Conservation (phyloP, 1,140 invertebrate genomes). For the Neomicropteryx cornuta region DNA sequence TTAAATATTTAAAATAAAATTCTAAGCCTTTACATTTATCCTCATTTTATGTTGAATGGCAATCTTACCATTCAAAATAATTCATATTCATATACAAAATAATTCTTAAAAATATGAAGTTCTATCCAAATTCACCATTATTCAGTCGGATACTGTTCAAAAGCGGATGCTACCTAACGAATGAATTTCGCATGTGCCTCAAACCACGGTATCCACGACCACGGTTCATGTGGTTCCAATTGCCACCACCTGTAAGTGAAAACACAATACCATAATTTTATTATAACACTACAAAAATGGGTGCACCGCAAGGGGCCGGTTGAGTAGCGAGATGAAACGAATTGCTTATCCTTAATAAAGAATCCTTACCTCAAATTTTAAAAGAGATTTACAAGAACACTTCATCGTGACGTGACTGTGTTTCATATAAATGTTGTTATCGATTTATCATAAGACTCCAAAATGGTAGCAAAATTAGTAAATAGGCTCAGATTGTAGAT, state of each 20-base stretch:
- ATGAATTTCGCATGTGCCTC: conserved; percentile 11
- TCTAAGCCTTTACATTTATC: no score
- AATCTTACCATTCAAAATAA: no score
- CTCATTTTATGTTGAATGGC: no score
- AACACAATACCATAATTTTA: not conserved
- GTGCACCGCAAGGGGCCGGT: not conserved
- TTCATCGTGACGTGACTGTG: not conserved
- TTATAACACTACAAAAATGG: not conserved
- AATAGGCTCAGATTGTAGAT: no score
- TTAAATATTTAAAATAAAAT: no score
- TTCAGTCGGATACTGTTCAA: conserved; percentile 11
- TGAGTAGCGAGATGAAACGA: not conserved
- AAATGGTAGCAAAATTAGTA: no score
- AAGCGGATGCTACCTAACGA: conserved; percentile 15
- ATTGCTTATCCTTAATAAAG: not conserved
- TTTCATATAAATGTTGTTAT: not conserved
- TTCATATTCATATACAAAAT: no score
- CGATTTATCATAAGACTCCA: no score
- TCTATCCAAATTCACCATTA: no score
- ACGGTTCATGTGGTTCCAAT: conserved; percentile 10
- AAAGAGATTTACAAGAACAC: not conserved
- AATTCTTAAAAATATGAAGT: no score
- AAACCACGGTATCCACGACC: conserved; percentile 11
- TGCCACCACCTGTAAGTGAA: conserved; percentile 6
- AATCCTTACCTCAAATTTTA: not conserved